A percentile compares a stretch with the other conserved stretches of the same genome.
Conservation (phyloP, 2,888 invertebrate species). For the Callimorpha dominula region DNA sequence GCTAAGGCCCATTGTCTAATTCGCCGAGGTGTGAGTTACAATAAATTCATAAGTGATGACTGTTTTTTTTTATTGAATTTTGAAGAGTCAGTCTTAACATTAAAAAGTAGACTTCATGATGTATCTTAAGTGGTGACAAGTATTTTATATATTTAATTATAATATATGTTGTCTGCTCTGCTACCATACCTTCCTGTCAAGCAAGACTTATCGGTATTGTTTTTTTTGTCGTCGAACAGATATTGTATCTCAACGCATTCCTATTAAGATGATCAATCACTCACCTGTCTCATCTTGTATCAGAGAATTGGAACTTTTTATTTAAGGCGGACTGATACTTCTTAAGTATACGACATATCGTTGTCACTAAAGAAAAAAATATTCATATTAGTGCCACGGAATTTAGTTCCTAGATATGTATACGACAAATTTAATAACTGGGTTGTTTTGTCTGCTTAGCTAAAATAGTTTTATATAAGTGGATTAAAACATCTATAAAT, state of each 20-base stretch:
- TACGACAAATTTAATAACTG: no score
- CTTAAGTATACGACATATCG: not conserved
- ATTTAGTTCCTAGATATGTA: no score
- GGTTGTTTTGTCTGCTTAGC: no score
- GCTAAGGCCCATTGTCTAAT: not conserved
- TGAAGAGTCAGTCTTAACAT: not conserved
- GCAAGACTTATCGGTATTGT: not conserved
- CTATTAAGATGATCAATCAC: conserved; percentile 17
- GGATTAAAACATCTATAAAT: no score
- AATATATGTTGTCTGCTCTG: not conserved
- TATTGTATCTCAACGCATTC: not conserved
- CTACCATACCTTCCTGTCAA: not conserved
- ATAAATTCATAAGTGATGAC: not conserved
- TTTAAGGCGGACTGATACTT: not conserved
- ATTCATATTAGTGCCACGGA: not conserved
- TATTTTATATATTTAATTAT: no score
- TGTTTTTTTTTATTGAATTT: not conserved
- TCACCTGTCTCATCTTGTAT: conserved; percentile 15
- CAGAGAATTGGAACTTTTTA: conserved; percentile 7
- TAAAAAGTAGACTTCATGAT: not conserved
- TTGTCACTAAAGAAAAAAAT: not conserved
- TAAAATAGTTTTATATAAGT: no score
- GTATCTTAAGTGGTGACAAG: not conserved
- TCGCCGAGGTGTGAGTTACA: not conserved
- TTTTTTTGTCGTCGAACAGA: conserved; percentile 1